phyloP scores from a whole-genome alignment of 2,888 invertebrate species.

The Drosophila anceps region DNA sequence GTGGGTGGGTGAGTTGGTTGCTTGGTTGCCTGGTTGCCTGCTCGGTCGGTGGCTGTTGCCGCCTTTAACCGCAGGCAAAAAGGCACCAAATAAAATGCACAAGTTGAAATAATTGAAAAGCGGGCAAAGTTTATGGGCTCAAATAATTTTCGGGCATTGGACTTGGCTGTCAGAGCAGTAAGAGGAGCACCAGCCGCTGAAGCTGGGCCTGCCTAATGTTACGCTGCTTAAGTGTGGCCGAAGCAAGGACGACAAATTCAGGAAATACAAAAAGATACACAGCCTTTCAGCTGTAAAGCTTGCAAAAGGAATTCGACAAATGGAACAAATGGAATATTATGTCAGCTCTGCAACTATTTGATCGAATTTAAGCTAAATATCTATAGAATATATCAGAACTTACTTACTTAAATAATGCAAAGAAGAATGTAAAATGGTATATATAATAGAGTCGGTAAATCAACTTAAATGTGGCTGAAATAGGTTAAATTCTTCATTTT shows the following conservation, averaged over 20 bases:
- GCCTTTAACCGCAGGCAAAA: conserved; percentile 57
- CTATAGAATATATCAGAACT: neutral
- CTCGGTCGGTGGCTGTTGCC: conserved; percentile 5
- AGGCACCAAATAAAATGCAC: conserved; percentile 57
- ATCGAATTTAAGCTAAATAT: neutral
- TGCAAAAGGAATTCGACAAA: neutral
- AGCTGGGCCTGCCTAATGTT: neutral
- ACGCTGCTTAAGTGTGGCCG: neutral
- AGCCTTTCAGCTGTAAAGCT: neutral
- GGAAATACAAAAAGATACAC: neutral
- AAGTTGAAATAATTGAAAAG: conserved; percentile 73
- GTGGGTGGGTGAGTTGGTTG: conserved; percentile 36
- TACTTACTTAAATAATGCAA: neutral
- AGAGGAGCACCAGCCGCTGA: neutral
- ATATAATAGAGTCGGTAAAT: neutral
- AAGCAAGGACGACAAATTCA: neutral
- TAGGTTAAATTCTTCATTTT: neutral
- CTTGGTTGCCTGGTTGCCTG: neutral
- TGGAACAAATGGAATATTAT: neutral
- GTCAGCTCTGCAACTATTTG: neutral
- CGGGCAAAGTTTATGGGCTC: conserved; percentile 68
- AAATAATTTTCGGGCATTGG: conserved; percentile 61
- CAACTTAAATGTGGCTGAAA: neutral
- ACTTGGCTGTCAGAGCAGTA: conserved; percentile 6
- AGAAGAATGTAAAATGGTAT: neutral